phyloP scores from a whole-genome alignment of 2,888 invertebrate species.

The Melanophora roralis region DNA sequence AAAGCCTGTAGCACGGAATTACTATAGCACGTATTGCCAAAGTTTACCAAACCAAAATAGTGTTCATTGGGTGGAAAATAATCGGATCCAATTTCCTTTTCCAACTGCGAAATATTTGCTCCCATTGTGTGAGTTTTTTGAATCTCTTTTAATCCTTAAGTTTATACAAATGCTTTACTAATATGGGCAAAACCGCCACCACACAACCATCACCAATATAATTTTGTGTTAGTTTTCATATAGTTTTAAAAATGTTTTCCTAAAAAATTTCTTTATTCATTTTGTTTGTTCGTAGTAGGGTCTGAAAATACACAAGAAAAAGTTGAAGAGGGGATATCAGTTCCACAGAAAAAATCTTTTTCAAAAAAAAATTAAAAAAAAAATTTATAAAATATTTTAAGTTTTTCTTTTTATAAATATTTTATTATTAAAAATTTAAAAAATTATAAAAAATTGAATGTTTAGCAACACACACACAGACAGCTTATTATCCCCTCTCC shows the following conservation, averaged over 20 bases:
- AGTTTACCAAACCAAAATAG: conserved; percentile 99
- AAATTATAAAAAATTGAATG: conserved; percentile 22
- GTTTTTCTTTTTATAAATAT: conserved; percentile 41
- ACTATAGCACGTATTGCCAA: conserved; percentile 99
- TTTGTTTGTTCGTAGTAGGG: conserved; percentile 44
- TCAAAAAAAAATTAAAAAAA: conserved; percentile 49
- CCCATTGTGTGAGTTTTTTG: conserved; percentile 80
- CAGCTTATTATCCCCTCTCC: conserved; percentile 75
- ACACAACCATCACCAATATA: conserved; percentile 52
- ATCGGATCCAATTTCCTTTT: conserved; percentile 99
- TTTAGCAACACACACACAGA: conserved; percentile 37
- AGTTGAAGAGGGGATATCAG: conserved; percentile 76
- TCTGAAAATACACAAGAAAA: conserved; percentile 74
- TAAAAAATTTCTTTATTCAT: conserved; percentile 28
- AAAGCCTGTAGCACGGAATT: conserved; percentile 99
- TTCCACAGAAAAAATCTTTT: conserved; percentile 47
- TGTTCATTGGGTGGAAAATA: conserved; percentile 99
- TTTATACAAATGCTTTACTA: conserved; percentile 44
- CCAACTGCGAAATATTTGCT: conserved; percentile 99
- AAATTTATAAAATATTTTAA: conserved; percentile 63
- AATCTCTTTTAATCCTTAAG: conserved; percentile 66
- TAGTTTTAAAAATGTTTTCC: conserved; percentile 21
- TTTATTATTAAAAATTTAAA: conserved; percentile 37
- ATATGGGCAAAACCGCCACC: conserved; percentile 3
- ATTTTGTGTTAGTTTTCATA: conserved; percentile 48